phyloP scores from a whole-genome alignment of 2,797 vertebrate genomes.

The Glossophaga mutica region DNA sequence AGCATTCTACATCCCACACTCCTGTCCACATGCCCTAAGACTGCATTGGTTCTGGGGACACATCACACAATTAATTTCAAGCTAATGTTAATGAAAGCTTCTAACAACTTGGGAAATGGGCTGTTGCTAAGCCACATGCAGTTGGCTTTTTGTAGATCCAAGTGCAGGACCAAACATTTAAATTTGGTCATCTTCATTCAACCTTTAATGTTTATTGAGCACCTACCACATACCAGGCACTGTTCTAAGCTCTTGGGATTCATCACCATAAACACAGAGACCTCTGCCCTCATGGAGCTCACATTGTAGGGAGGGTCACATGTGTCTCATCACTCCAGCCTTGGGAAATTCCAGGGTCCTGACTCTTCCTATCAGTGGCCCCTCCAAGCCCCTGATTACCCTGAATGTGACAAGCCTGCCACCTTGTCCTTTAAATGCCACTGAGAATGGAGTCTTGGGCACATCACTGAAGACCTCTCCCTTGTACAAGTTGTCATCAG shows the following conservation, averaged over 20 bases:
- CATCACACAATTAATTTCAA: background rate
- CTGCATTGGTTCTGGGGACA: background rate
- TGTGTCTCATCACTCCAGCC: background rate
- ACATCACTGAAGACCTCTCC: background rate
- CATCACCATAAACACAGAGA: background rate
- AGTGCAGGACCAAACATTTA: background rate
- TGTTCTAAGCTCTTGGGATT: background rate
- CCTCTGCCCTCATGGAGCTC: background rate
- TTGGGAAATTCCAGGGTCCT: too few species aligned
- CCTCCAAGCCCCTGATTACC: background rate
- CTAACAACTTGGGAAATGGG: background rate
- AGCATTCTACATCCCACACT: too few species aligned
- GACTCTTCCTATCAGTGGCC: fast-evolving
- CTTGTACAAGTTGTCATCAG: background rate
- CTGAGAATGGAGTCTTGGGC: fast-evolving
- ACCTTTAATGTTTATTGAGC: background rate
- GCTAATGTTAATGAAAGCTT: background rate
- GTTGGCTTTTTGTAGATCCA: background rate
- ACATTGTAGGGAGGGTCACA: fast-evolving
- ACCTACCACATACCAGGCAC: fast-evolving
- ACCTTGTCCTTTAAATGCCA: background rate
- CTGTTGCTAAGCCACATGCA: background rate
- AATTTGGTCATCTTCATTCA: background rate
- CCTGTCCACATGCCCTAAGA: background rate
- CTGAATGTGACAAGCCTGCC: background rate